These are phyloP conservation scores for Eumaeus atala DNA, from an alignment of 1,140 invertebrate species.

Conservation along the genomic window DNA sequence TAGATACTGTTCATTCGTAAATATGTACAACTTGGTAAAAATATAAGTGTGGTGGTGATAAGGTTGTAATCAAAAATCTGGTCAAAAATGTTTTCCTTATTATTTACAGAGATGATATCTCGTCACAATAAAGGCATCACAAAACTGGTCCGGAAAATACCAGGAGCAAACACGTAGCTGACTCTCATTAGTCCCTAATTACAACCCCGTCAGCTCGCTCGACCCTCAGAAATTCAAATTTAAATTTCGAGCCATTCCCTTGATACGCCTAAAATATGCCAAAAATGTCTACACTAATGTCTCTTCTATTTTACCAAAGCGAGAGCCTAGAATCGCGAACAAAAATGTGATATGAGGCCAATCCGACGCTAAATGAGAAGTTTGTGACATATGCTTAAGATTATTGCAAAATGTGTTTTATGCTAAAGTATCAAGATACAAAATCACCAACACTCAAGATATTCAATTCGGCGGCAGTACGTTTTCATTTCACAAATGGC, in stretches of 20 bases:
- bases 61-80: constrained; percentile 35
- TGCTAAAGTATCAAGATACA: neutral
- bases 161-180: constrained; percentile 39
- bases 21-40: neutral
- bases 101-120: constrained; percentile 35
- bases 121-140: constrained; percentile 46
- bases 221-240: constrained; percentile 59
- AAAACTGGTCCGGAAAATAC: constrained; percentile 42
- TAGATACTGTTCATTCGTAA: too few species aligned
- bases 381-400: constrained; percentile 15
- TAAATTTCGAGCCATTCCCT: constrained; percentile 52
- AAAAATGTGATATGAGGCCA: constrained; percentile 19
- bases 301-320: constrained; percentile 28
- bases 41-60: neutral
- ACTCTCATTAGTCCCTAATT: constrained; percentile 67
- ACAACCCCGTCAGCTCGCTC: constrained; percentile 36
- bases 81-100: constrained; percentile 35
- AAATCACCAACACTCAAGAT: neutral
- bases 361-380: constrained; percentile 19
- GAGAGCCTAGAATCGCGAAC: constrained; percentile 29
- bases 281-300: constrained; percentile 34
- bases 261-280: constrained; percentile 27
- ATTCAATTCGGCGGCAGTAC: constrained; percentile 13
- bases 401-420: constrained; percentile 1
- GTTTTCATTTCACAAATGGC: constrained; percentile 44